A percentile compares a stretch with the other conserved stretches of the same genome.
Evolutionary conservation across 2,888 invertebrate genomes (phyloP).

Genomic region (Athalia cordata): DNA sequence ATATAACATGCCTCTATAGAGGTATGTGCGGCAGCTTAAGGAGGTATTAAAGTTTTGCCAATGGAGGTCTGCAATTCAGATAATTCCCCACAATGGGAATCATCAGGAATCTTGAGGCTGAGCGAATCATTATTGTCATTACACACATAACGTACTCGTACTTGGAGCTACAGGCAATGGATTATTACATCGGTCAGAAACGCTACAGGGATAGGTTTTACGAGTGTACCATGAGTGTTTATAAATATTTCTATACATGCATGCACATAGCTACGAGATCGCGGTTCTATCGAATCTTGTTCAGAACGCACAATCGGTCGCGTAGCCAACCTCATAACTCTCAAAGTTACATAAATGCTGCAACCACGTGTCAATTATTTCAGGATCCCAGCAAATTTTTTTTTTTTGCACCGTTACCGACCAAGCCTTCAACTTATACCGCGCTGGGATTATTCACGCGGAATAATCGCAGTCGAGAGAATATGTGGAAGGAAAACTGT

Average conservation of each 20-base stretch:
- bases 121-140: conserved; percentile 41
- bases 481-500: no score
- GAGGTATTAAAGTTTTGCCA: conserved; percentile 50
- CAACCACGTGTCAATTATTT: conserved; percentile 26
- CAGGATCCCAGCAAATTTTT: not conserved
- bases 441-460: no score
- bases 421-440: no score
- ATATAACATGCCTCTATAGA: conserved; percentile 45
- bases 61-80: conserved; percentile 56
- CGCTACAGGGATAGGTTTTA: not conserved
- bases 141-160: not conserved
- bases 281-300: conserved; percentile 8
- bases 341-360: conserved; percentile 23
- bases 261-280: conserved; percentile 1
- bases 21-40: no score
- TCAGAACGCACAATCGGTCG: no score
- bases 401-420: not conserved
- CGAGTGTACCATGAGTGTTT: not conserved
- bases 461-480: no score
- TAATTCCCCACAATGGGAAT: conserved; percentile 57
- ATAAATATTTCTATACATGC: not conserved
- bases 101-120: conserved; percentile 48
- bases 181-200: conserved; percentile 8
- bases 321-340: not conserved
- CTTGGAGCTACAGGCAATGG: not conserved